phyloP scores from a whole-genome alignment of 1,140 invertebrate species.

The Phymorhynchus buccinoides region DNA sequence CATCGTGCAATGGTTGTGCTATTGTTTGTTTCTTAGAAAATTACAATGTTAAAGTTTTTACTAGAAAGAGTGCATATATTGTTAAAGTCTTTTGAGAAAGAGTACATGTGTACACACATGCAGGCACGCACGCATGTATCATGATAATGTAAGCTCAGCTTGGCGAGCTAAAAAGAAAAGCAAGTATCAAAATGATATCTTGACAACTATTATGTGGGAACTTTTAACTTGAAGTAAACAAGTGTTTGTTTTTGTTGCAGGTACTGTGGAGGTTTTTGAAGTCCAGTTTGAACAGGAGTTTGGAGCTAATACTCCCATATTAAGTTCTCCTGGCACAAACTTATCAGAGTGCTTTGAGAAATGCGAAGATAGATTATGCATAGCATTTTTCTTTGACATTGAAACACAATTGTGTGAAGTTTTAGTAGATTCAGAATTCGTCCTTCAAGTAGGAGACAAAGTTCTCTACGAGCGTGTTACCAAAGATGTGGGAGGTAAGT shows the following conservation, averaged over 20 bases:
- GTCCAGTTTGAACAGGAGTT: background rate
- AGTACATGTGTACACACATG: slow-evolving; percentile 1
- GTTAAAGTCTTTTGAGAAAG: no score
- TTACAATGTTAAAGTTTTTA: no score
- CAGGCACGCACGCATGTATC: background rate
- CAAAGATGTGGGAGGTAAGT: background rate
- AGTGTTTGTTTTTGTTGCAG: background rate
- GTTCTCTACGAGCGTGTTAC: background rate
- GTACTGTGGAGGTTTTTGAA: background rate
- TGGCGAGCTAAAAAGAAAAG: no score
- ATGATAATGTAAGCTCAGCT: no score
- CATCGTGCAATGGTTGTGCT: no score
- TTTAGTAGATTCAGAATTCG: background rate
- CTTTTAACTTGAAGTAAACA: background rate
- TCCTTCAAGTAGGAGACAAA: background rate
- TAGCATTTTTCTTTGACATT: background rate
- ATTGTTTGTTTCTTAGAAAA: no score
- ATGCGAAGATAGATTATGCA: background rate
- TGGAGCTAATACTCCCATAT: background rate
- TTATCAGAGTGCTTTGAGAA: background rate
- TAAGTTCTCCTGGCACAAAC: background rate
- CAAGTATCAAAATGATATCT: background rate
- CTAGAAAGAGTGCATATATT: no score
- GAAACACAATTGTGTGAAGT: background rate
- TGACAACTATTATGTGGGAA: background rate